Base-by-base conservation (phyloP, 1,140 invertebrate genomes). In the Whitmania pigra region DNA sequence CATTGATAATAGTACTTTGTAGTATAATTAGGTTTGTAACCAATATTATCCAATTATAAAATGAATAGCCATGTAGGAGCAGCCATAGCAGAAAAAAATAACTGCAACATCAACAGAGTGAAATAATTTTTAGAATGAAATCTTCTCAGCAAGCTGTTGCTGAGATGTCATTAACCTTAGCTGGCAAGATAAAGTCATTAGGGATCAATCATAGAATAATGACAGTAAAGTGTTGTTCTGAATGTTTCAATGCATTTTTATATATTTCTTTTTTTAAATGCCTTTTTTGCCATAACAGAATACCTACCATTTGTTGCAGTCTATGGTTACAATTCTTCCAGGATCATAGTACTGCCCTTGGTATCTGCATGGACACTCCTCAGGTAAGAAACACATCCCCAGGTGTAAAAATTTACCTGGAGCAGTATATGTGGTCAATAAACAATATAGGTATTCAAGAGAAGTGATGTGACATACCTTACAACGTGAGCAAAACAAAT, bases 221-320 rank as follows among this genome's bases (percentile, higher is more conserved):
- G 5, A 1, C 9, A 49, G 0, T 11, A 49, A 49, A 17, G 13
- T 49, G 15, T 49, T 49, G 43, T 63, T 22, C 22, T 63, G 9
- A 63, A 22, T 63, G 57, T 63, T 63, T 63, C 13, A 63, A n/a
- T 25, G 22, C 22, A 2, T 57, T 57, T 57, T 57, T 57, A 20
- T n/a, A 9, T 25, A 57, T 5, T 25, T 57, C n/a, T 57, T 57
- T 57, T 57, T n/a, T n/a, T 3, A 25, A n/a, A 11, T 4, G 0
- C 18, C 18, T 1, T 63, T 17, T 13, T 25, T 7, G 11, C 11
- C 18, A 25, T 63, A 13, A 25, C 11, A 31, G 22, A 63, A 69
- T 43, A 5, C 73, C 66, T 27, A 78, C 77, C 77, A 78, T 68
- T 70, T 55, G 71, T 78, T 75, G 57, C 78, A 78, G 27, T 67